These are phyloP conservation scores for Hirtodrosophila confusa DNA, from an alignment of 2,888 invertebrate genomes.

Conservation along the genomic window DNA sequence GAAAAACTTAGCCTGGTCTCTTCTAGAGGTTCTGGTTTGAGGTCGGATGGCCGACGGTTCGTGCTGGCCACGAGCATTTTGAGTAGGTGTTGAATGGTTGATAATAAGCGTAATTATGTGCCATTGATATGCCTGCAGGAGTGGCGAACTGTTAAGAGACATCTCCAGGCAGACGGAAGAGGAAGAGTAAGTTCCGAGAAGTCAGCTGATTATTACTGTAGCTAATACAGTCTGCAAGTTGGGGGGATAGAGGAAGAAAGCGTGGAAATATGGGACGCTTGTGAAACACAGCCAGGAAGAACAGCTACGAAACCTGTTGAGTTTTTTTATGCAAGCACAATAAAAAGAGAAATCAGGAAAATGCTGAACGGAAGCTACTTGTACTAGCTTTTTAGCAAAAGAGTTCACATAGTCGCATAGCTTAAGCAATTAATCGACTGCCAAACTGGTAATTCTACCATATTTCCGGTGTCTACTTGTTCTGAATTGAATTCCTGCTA, in stretches of 20 bases:
- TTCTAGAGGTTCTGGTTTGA: constrained; percentile 8
- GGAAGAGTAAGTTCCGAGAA: neutral
- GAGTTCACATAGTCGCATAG: neutral
- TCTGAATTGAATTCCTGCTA: too few relatives aligned
- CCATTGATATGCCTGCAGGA: constrained; percentile 62
- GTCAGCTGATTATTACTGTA: constrained; percentile 20
- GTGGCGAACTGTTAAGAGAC: constrained; percentile 42
- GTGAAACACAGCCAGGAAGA: constrained; percentile 14
- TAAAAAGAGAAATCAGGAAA: constrained; percentile 25
- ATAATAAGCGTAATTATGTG: constrained; percentile 78
- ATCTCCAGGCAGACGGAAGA: constrained; percentile 2
- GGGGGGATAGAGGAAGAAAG: neutral
- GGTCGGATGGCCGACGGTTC: constrained; percentile 20
- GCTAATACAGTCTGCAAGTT: neutral
- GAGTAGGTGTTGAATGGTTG: constrained; percentile 81
- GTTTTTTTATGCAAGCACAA: neutral
- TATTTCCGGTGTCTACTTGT: too few relatives aligned
- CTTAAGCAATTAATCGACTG: neutral
- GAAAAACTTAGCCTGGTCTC: constrained; percentile 16
- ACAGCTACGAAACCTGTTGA: constrained; percentile 33
- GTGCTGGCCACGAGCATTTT: constrained; percentile 41
- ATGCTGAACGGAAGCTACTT: constrained; percentile 16
- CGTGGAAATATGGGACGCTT: neutral
- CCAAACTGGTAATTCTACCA: too few relatives aligned
- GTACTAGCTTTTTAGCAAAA: constrained; percentile 1